Evolutionary conservation across 2,113 vertebrate genomes (phyloP), one percentile per base, ranked within the genome.

Genomic region (Cottus gobio): DNA sequence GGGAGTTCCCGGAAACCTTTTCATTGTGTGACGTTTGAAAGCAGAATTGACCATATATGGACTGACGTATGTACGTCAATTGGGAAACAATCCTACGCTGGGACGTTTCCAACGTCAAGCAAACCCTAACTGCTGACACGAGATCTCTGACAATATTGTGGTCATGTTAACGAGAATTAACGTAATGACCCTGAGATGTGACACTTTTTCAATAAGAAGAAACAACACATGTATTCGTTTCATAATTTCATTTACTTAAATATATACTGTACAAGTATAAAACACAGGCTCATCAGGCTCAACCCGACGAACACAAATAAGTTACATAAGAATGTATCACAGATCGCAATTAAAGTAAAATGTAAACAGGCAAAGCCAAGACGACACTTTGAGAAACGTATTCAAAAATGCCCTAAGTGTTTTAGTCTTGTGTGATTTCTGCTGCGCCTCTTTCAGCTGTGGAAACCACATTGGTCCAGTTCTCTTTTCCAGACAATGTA

Each of bases 1-100:
- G 95, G 96, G 96, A 95, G 94, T 97, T 97, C 96, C 96, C 96
- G 96, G 96, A 96, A 98, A 95, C 91, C 92, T 94, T 89, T 78
- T 90, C 77, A 52, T 67, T 52, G 13, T 94, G 93, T 94, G 93
- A 96, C 96, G 96, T 96, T 90, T 75, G 62, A 56, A 18, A 60
- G 62, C 65, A 72, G 83, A 89, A 80, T 54, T 89, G 87, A 77
- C 97, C 95, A 94, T 94, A 93, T 95, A 93, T 91, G 94, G 96
- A 58, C 46, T 80, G 74, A 81, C 94, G 94, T 87, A 85, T 61
- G 67, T 91, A 85, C 95, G 96, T 96, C 95, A 96, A 70, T 58
- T 82, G 87, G 90, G 89, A 96, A 95, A 95, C 81, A 93, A 93
- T 93, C 94, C 91, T 85, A 90, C 94, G 92, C 86, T 66, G 84